These are phyloP conservation scores for Melinopterus prodromus DNA, from an alignment of 2,888 invertebrate genomes.

Conservation along the genomic window DNA sequence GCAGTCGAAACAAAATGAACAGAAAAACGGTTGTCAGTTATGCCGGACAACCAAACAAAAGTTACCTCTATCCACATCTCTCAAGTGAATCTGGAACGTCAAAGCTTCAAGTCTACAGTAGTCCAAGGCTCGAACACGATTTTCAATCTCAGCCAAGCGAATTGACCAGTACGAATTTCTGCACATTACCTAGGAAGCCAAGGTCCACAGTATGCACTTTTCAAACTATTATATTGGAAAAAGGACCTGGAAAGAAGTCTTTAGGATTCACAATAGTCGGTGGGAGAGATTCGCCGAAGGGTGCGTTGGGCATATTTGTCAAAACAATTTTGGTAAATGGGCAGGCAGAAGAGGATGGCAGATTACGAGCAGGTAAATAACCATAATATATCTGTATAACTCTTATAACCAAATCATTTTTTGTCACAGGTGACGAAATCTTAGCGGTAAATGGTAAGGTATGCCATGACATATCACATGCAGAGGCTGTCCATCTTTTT, in stretches of 20 bases:
- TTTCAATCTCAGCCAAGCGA: constrained; percentile 7
- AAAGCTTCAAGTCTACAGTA: constrained; percentile 34
- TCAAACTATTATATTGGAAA: constrained; percentile 78
- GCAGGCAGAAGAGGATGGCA: constrained; percentile 84
- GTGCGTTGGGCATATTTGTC: constrained; percentile 85
- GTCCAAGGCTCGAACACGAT: constrained; percentile 22
- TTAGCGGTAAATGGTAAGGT: constrained; percentile 82
- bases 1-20: constrained; percentile 69
- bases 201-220: constrained; percentile 74
- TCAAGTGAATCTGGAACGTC: constrained; percentile 34
- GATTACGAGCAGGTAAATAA: constrained; percentile 76
- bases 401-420: constrained; percentile 26
- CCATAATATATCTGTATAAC: not conserved
- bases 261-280: constrained; percentile 92
- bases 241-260: constrained; percentile 83
- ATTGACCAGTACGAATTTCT: constrained; percentile 68
- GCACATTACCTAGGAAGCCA: constrained; percentile 76
- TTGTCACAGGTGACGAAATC: constrained; percentile 77
- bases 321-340: constrained; percentile 85
- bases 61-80: constrained; percentile 37
- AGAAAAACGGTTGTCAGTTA: constrained; percentile 67
- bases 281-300: constrained; percentile 84
- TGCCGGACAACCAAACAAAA: constrained; percentile 55
- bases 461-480: constrained; percentile 81
- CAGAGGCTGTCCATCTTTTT: constrained; percentile 82